Conservation (phyloP, 2,113 vertebrate genomes). For the Chunga burmeisteri region DNA sequence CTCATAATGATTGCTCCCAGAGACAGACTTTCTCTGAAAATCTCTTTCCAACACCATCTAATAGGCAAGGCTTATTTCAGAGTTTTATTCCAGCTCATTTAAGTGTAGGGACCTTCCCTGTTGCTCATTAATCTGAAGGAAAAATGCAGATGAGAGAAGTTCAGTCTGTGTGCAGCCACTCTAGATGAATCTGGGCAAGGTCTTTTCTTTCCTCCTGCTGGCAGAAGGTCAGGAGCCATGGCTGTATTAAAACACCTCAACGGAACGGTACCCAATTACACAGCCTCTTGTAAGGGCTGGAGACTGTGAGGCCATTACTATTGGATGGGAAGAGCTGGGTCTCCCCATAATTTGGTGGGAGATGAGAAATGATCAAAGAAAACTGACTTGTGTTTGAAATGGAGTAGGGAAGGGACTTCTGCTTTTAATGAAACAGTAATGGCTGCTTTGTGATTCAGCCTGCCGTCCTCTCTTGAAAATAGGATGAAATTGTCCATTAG, state of each 20-base stretch:
- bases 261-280: constrained; percentile 40
- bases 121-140: constrained; percentile 43
- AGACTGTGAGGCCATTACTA: neutral
- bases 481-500: constrained; percentile 30
- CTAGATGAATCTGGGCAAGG: neutral
- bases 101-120: neutral
- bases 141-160: constrained; percentile 51
- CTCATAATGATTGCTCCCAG: neutral
- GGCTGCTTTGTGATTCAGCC: constrained; percentile 20
- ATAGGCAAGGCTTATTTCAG: constrained; percentile 29
- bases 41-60: neutral
- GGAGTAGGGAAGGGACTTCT: neutral
- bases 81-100: constrained; percentile 45
- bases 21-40: neutral
- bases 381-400: constrained; percentile 1
- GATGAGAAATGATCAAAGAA: constrained; percentile 17
- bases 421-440: constrained; percentile 22
- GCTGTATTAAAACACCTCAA: constrained; percentile 4
- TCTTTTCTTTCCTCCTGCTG: constrained; percentile 41
- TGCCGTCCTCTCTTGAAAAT: neutral
- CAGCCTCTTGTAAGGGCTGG: neutral
- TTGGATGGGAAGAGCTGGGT: neutral
- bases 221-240: constrained; percentile 46
- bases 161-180: neutral
- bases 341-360: constrained; percentile 2